phyloP scores from a whole-genome alignment of 2,888 invertebrate genomes.

The Harpalus rufipes region DNA sequence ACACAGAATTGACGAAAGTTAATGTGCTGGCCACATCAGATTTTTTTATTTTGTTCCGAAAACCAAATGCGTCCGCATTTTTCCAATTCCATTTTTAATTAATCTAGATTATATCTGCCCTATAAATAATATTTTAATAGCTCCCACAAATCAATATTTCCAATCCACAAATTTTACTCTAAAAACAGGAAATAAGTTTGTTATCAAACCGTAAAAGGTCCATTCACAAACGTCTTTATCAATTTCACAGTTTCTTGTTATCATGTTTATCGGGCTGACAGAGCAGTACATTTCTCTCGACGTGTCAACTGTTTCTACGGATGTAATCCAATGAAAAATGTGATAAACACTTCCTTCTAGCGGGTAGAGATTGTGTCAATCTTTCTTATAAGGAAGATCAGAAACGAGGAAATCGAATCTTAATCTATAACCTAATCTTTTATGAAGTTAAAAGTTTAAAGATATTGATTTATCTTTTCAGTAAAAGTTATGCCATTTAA shows the following conservation, averaged over 20 bases:
- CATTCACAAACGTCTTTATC: too few species aligned
- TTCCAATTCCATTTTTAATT: conserved; percentile 32
- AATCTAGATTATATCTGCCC: neutral
- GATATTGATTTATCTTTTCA: neutral
- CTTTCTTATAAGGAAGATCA: neutral
- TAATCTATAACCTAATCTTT: neutral
- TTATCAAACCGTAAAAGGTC: too few species aligned
- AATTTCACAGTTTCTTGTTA: conserved; percentile 11
- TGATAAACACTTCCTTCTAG: conserved; percentile 48
- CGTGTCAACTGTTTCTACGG: conserved; percentile 30
- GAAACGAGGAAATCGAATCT: neutral
- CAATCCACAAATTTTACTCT: too few species aligned
- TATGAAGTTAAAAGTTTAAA: neutral
- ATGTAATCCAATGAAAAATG: conserved; percentile 59
- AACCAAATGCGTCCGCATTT: neutral
- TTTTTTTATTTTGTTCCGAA: neutral
- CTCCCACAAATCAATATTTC: neutral
- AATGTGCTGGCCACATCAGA: too few species aligned
- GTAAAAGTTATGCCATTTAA: neutral
- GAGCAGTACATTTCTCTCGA: conserved; percentile 32
- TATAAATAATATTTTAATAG: conserved; percentile 18
- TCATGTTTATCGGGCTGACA: conserved; percentile 25
- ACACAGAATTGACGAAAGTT: too few species aligned
- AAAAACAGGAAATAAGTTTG: too few species aligned
- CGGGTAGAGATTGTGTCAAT: conserved; percentile 52